These are phyloP conservation scores for Nysson spinosus DNA, from an alignment of 2,888 invertebrate genomes.

Conservation along the genomic window DNA sequence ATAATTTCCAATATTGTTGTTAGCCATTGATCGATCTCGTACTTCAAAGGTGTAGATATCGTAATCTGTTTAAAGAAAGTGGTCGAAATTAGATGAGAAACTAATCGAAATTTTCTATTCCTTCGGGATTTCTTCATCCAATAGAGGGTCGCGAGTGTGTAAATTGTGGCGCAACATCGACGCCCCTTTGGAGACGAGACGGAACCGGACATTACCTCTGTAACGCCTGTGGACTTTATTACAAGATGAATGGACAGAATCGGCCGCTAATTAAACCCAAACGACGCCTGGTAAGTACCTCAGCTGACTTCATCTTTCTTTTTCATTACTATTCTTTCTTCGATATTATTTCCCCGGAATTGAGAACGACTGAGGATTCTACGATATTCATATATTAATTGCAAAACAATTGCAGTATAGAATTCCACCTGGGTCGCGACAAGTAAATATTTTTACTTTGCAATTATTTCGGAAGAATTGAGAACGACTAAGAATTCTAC, in stretches of 20 bases:
- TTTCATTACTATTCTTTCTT: background rate
- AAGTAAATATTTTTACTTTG: too few relatives aligned
- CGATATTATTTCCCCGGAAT: background rate
- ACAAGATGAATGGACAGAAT: constrained; percentile 99
- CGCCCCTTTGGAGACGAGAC: constrained; percentile 97
- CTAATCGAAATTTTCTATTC: too few relatives aligned
- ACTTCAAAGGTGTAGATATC: constrained; percentile 12
- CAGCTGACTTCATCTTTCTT: constrained; percentile 30
- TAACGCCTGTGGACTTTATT: constrained; percentile 92
- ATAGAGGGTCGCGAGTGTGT: constrained; percentile 84
- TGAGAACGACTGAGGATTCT: too few relatives aligned
- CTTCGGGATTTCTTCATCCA: too few relatives aligned
- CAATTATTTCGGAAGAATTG: too few relatives aligned
- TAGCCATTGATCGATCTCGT: constrained; percentile 1
- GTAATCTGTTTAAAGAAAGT: background rate
- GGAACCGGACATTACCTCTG: constrained; percentile 96
- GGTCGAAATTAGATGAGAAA: background rate
- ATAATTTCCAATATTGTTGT: too few relatives aligned
- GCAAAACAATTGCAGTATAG: too few relatives aligned
- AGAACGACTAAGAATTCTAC: too few relatives aligned
- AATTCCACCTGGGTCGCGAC: too few relatives aligned
- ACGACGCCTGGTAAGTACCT: constrained; percentile 97
- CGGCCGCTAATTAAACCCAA: constrained; percentile 99
- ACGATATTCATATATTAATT: too few relatives aligned
- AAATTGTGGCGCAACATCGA: constrained; percentile 99